These are phyloP conservation scores for Sebastes iracundus DNA, from an alignment of 2,797 vertebrate genomes.

Conservation along the genomic window DNA sequence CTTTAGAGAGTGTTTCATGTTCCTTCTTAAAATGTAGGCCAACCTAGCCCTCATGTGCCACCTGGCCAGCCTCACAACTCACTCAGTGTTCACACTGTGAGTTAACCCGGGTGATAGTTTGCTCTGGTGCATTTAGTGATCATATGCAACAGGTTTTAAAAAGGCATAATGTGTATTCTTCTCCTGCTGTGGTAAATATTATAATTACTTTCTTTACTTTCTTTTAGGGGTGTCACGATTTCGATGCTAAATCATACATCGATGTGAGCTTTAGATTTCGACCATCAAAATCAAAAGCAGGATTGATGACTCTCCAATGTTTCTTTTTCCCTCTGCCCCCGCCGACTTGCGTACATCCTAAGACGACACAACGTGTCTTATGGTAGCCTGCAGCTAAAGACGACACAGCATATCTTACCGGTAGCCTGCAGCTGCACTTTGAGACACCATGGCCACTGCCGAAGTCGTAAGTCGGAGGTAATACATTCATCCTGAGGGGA, in stretches of 20 bases:
- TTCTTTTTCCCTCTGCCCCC: no score
- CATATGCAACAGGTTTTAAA: background rate
- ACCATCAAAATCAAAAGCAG: no score
- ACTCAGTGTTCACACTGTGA: background rate
- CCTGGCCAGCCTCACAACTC: constrained; percentile 17
- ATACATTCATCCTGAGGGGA: background rate
- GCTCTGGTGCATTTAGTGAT: background rate
- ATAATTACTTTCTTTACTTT: background rate
- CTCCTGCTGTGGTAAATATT: background rate
- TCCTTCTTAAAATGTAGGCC: constrained; percentile 55
- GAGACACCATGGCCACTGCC: no score
- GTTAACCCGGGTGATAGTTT: background rate
- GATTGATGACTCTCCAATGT: no score
- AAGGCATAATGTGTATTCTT: background rate
- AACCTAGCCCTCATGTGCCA: constrained; percentile 19
- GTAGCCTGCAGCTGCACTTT: no score
- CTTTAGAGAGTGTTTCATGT: constrained; percentile 55
- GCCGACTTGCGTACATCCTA: no score
- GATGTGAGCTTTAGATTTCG: background rate
- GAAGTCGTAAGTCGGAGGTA: background rate
- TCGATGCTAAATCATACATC: background rate
- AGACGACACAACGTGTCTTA: no score
- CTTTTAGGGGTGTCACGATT: background rate
- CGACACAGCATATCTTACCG: no score
- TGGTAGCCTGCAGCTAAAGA: no score